Evolutionary conservation across 2,113 vertebrate species (phyloP), one percentile per base, ranked within the genome.

Genomic region (Microtus ochrogaster): DNA sequence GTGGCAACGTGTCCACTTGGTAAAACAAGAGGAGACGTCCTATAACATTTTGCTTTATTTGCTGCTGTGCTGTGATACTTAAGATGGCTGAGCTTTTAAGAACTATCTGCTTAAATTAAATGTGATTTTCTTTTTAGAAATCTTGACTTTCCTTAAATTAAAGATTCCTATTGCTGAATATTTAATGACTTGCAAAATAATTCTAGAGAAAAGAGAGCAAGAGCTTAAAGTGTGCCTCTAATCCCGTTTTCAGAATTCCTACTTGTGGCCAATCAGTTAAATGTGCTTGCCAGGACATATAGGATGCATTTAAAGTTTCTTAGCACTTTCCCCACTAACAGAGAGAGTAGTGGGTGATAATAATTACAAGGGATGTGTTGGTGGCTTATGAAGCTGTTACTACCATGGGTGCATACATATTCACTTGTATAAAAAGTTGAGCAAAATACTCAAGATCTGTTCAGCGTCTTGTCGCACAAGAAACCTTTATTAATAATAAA

Each of bases 71-170:
- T 74, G 52, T 96, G 72, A 76, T 92, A 61, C 65, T 74, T 90
- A 5, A 86, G 85, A 94, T 90, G 36, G 70, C 26, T 74, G n/a
- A 61, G n/a, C 39, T 91, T 92, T 76, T 73, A 41, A 72, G 95
- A 94, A 65, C 36, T 94, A 76, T 92, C 74, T 92, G 30, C 47
- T 92, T 76, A 96, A 92, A 85, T 92, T 89, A 74, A 68, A 70
- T 77, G 22, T 91, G 26, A 61, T 86, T 82, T 39, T 91, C 78
- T 74, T 94, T 65, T 91, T 90, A 22, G 65, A 87, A 84, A 87
- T 47, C 13, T 78, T 92, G 44, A 26, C 41, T 68, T 95, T 90
- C 58, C 91, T 95, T 94, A 93, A 70, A 88, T 92, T 95, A 95
- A 89, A 92, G n/a, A 8, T 87, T 94, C 41, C 55, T 93, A 87